These are phyloP conservation scores for Elysia crispata DNA, from an alignment of 2,888 invertebrate genomes.

Conservation along the genomic window DNA sequence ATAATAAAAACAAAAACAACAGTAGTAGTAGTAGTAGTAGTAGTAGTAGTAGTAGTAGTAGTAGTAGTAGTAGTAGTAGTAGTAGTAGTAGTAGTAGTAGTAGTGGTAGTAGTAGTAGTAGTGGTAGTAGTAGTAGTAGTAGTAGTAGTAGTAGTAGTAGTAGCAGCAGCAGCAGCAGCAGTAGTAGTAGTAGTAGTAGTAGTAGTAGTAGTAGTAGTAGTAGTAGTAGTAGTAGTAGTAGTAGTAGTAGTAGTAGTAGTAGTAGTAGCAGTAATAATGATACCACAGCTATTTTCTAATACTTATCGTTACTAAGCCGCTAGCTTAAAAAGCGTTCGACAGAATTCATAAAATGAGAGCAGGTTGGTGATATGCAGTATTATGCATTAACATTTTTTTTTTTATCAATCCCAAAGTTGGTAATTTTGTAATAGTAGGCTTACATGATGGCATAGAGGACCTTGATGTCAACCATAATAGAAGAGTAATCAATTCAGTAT, in stretches of 20 bases:
- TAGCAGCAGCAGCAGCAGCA: background rate
- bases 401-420: no score
- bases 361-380: no score
- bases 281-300: background rate
- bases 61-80: background rate
- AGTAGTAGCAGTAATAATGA: background rate
- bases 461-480: no score
- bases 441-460: no score
- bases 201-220: background rate
- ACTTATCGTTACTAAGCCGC: background rate
- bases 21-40: no score
- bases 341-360: no score
- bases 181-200: conserved; percentile 13
- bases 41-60: background rate
- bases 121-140: background rate
- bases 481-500: no score
- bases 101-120: conserved; percentile 11
- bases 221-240: background rate
- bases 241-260: background rate
- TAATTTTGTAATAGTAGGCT: no score
- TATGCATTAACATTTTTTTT: no score
- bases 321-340: no score
- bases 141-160: conserved; percentile 19
- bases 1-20: no score
- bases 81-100: conserved; percentile 15